These are phyloP conservation scores for Xenopus borealis DNA, from an alignment of 2,113 vertebrate genomes.

Conservation along the genomic window DNA sequence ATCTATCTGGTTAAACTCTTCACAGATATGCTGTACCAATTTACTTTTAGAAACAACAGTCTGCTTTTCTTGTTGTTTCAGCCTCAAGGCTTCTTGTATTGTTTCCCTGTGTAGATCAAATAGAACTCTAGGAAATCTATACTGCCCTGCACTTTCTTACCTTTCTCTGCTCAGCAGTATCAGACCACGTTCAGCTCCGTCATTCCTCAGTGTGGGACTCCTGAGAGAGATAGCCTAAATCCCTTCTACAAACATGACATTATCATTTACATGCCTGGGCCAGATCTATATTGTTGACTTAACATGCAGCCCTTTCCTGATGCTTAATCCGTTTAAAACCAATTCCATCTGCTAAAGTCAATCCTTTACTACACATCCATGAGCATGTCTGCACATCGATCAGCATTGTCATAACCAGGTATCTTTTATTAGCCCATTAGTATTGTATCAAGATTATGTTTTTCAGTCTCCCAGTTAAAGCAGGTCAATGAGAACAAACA, in stretches of 20 bases:
- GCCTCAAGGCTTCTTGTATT: too few species aligned
- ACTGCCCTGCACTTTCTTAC: too few species aligned
- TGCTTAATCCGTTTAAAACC: slow-evolving; percentile 33
- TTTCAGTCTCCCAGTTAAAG: neutral
- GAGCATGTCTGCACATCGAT: slow-evolving; percentile 24
- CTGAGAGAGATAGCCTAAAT: slow-evolving; percentile 29
- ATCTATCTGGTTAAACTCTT: too few species aligned
- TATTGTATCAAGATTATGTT: neutral
- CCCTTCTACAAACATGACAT: slow-evolving; percentile 45
- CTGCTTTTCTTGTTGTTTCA: too few species aligned
- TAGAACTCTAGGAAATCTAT: too few species aligned
- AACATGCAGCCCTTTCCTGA: slow-evolving; percentile 13
- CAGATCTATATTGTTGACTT: slow-evolving; percentile 43
- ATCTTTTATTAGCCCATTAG: slow-evolving; percentile 27
- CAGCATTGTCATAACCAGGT: slow-evolving; percentile 10
- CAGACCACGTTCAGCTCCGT: slow-evolving; percentile 47
- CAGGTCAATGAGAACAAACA: slow-evolving; percentile 4
- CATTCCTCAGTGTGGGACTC: slow-evolving; percentile 5
- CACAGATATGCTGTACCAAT: too few species aligned
- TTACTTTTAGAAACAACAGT: too few species aligned
- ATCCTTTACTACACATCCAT: slow-evolving; percentile 11
- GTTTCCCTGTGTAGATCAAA: too few species aligned
- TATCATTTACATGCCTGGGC: slow-evolving; percentile 36
- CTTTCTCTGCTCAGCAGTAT: slow-evolving; percentile 58
- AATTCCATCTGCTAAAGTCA: slow-evolving; percentile 18